Evolutionary conservation across 2,888 invertebrate species (phyloP).

Genomic region (Ennomos fuscantarius): DNA sequence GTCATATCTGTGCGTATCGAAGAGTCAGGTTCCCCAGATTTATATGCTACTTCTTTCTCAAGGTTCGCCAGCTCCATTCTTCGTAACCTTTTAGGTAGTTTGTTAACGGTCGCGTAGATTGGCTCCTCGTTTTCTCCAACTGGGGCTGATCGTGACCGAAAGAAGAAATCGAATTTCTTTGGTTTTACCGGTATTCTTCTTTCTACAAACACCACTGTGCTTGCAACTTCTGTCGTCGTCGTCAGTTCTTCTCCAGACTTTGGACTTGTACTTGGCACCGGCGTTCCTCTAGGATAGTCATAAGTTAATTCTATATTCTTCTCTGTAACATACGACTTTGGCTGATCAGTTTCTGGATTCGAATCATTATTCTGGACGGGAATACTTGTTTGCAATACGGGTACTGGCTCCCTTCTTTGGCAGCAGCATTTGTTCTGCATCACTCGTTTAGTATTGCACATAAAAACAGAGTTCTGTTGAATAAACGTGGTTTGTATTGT

Average conservation of each 20-base stretch:
- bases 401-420: constrained; percentile 60
- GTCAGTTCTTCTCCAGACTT: constrained; percentile 72
- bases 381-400: constrained; percentile 25
- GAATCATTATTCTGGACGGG: constrained; percentile 37
- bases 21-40: constrained; percentile 71
- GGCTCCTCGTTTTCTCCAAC: constrained; percentile 81
- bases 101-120: constrained; percentile 81
- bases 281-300: constrained; percentile 77
- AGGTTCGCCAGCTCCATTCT: constrained; percentile 78
- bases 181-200: constrained; percentile 77
- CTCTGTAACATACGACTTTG: constrained; percentile 77
- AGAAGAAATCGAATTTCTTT: constrained; percentile 79
- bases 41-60: constrained; percentile 80
- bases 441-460: constrained; percentile 78
- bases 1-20: constrained; percentile 74
- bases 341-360: constrained; percentile 45
- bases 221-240: constrained; percentile 81
- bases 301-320: constrained; percentile 82
- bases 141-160: constrained; percentile 80
- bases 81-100: constrained; percentile 78
- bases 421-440: constrained; percentile 76
- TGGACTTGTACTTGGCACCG: constrained; percentile 65
- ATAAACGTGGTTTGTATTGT: constrained; percentile 76
- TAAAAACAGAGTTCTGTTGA: constrained; percentile 80
- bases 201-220: constrained; percentile 81